phyloP scores from a whole-genome alignment of 2,888 invertebrate genomes.

The Linnaemya vulpina region DNA sequence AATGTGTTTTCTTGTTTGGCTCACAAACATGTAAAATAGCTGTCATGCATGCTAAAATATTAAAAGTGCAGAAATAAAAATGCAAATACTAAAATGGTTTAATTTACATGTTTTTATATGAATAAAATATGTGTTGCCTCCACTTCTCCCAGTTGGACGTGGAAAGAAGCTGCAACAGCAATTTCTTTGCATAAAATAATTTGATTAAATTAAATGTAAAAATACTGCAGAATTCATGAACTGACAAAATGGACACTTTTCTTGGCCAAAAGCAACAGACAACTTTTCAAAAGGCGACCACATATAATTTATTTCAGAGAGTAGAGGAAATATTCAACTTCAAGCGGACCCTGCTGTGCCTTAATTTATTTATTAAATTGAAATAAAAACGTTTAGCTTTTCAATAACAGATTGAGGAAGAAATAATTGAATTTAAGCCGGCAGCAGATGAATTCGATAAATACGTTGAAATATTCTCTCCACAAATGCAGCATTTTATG shows the following conservation, averaged over 20 bases:
- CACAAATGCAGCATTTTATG: neutral
- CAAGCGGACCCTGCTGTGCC: too few relatives aligned
- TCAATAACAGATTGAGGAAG: neutral
- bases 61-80: slow-evolving; percentile 22
- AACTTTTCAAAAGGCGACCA: neutral
- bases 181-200: neutral
- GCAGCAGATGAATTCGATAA: neutral
- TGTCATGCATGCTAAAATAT: slow-evolving; percentile 50
- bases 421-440: neutral
- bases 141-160: slow-evolving; percentile 6
- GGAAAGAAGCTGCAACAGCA: neutral
- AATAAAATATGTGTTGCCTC: slow-evolving; percentile 5
- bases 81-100: slow-evolving; percentile 44
- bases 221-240: too few relatives aligned
- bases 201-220: neutral
- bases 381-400: neutral
- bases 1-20: neutral
- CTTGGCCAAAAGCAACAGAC: neutral
- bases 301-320: neutral
- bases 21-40: slow-evolving; percentile 55
- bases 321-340: neutral
- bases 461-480: neutral
- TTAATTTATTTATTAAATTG: neutral
- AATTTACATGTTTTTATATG: slow-evolving; percentile 51
- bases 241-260: neutral